Evolutionary conservation across 2,888 invertebrate genomes (phyloP).

Genomic region (Lacanobia wlatinum): DNA sequence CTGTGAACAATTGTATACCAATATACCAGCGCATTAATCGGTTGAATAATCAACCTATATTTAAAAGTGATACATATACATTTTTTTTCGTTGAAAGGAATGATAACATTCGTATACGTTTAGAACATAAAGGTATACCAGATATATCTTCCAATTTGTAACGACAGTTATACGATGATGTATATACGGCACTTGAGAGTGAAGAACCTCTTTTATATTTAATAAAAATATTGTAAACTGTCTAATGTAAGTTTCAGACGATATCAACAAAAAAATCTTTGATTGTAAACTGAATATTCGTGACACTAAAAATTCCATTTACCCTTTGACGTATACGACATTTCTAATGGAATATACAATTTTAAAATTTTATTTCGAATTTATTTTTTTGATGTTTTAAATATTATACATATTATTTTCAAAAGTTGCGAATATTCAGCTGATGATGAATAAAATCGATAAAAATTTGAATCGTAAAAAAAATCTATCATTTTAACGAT

Average conservation of each 20-base stretch:
- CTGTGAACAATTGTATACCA: slow-evolving; percentile 90
- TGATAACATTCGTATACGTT: slow-evolving; percentile 94
- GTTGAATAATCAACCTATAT: slow-evolving; percentile 84
- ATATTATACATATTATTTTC: slow-evolving; percentile 46
- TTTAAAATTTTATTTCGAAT: slow-evolving; percentile 60
- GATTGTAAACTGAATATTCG: slow-evolving; percentile 72
- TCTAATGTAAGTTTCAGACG: slow-evolving; percentile 85
- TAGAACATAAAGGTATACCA: slow-evolving; percentile 86
- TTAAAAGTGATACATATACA: slow-evolving; percentile 87
- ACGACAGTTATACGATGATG: slow-evolving; percentile 89
- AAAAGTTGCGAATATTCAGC: slow-evolving; percentile 70
- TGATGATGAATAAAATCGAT: slow-evolving; percentile 76
- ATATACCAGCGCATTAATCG: slow-evolving; percentile 85
- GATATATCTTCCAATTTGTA: slow-evolving; percentile 87
- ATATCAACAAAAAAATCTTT: slow-evolving; percentile 76
- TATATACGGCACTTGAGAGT: slow-evolving; percentile 89
- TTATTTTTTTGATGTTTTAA: slow-evolving; percentile 63
- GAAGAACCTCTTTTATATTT: slow-evolving; percentile 89
- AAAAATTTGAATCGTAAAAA: slow-evolving; percentile 82
- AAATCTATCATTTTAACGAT: slow-evolving; percentile 91
- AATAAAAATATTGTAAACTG: slow-evolving; percentile 89
- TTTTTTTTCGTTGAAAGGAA: slow-evolving; percentile 87
- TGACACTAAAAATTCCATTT: slow-evolving; percentile 55
- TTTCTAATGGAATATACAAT: slow-evolving; percentile 62
- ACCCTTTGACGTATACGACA: slow-evolving; percentile 64